Percentiles rank a stretch among this genome's conserved stretches.
Conservation (phyloP, 92 coral and sea anemone species). For the Zoanthus sansibaricus region DNA sequence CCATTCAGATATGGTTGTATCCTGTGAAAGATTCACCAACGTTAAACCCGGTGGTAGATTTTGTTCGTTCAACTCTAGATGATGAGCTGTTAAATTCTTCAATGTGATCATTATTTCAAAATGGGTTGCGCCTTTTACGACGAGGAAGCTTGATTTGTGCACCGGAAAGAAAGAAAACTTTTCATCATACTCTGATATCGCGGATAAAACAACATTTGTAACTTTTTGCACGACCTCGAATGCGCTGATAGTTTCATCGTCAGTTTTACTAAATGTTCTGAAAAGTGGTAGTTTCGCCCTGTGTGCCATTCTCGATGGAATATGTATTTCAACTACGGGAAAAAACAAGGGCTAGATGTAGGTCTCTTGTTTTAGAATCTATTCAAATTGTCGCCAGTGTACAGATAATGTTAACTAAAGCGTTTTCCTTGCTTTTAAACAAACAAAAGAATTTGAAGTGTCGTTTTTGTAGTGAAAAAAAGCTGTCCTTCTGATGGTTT, state of each 20-base stretch:
- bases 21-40: conserved; percentile 16
- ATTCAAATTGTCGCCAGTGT: neutral
- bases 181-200: conserved; percentile 63
- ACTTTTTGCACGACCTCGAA: conserved; percentile 43
- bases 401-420: neutral
- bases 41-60: conserved; percentile 49
- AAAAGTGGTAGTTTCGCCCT: conserved; percentile 13
- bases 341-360: neutral
- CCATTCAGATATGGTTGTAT: conserved; percentile 37
- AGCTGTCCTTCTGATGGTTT: neutral
- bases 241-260: conserved; percentile 23
- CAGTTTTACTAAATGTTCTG: conserved; percentile 33
- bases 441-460: neutral
- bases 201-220: conserved; percentile 62
- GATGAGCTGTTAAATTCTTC: conserved; percentile 33
- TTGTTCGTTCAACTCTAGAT: conserved; percentile 47
- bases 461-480: neutral
- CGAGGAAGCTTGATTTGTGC: conserved; percentile 57
- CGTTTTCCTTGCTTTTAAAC: neutral
- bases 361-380: neutral
- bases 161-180: conserved; percentile 62
- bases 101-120: conserved; percentile 60
- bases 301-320: neutral
- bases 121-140: conserved; percentile 54
- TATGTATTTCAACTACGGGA: neutral